Evolutionary conservation across 1,140 invertebrate genomes (phyloP).

Genomic region (Spodoptera litura): DNA sequence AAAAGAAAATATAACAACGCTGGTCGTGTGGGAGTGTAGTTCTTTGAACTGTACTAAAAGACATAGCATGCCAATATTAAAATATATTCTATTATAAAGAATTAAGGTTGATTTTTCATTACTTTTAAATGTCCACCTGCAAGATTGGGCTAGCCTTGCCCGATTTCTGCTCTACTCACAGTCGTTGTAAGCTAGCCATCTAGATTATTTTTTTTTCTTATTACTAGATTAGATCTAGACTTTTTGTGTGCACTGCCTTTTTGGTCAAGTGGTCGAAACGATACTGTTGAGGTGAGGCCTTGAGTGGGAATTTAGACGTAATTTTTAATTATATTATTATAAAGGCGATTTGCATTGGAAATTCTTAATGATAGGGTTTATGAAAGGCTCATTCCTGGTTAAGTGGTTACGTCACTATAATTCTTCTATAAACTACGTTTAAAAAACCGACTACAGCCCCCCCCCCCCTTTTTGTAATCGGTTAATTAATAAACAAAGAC

Average conservation of each 20-base stretch:
- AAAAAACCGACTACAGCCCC: no score
- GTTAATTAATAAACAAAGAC: no score
- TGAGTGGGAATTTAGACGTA: no score
- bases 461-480: no score
- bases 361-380: no score
- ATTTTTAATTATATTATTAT: no score
- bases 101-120: slow-evolving; percentile 35
- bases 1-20: slow-evolving; percentile 49
- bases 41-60: slow-evolving; percentile 67
- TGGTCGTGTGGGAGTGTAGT: slow-evolving; percentile 66
- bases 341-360: no score
- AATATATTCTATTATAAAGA: background rate
- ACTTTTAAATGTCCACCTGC: background rate
- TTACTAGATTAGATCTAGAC: slow-evolving; percentile 38
- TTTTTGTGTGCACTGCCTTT: slow-evolving; percentile 5
- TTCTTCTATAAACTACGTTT: no score
- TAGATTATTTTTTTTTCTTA: slow-evolving; percentile 35
- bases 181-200: slow-evolving; percentile 32
- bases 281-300: background rate
- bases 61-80: slow-evolving; percentile 10
- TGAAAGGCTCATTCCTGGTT: no score
- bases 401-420: no score
- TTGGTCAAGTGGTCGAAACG: background rate
- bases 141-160: slow-evolving; percentile 22
- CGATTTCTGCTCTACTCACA: slow-evolving; percentile 31